phyloP scores from a whole-genome alignment of 2,888 invertebrate genomes.

The Noctua janthina region DNA sequence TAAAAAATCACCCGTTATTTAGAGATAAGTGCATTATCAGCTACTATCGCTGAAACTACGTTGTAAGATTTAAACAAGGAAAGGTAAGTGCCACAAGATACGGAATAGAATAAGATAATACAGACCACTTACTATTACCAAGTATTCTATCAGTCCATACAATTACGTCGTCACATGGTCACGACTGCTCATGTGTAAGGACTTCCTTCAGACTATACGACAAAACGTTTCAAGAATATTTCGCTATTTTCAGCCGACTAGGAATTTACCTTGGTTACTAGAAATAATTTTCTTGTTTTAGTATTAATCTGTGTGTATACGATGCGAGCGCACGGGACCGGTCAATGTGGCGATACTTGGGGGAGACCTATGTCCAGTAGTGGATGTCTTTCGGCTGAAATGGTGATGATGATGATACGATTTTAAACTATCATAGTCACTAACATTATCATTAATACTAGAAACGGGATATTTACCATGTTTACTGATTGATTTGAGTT shows the following conservation, averaged over 20 bases:
- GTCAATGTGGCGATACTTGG: too few species aligned
- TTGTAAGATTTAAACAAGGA: constrained; percentile 29
- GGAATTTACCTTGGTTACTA: constrained; percentile 6
- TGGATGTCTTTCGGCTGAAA: too few species aligned
- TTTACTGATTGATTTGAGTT: too few species aligned
- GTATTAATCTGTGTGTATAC: background rate
- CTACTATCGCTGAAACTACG: constrained; percentile 24
- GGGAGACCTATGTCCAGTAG: too few species aligned
- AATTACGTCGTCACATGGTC: constrained; percentile 35
- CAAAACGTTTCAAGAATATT: constrained; percentile 25
- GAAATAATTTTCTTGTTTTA: background rate
- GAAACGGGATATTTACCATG: too few species aligned
- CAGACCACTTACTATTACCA: constrained; percentile 38
- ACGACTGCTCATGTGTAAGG: constrained; percentile 22
- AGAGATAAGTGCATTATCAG: constrained; percentile 17
- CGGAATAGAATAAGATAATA: constrained; percentile 32
- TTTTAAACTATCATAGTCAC: too few species aligned
- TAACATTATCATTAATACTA: too few species aligned
- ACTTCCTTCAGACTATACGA: constrained; percentile 19
- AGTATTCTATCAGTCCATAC: constrained; percentile 23
- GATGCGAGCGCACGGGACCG: too few species aligned
- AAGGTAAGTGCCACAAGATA: constrained; percentile 41
- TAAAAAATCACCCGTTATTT: too few species aligned
- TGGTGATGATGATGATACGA: too few species aligned
- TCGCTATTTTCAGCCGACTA: background rate